Base-by-base conservation (phyloP, 53 echinoderm and acorn worm genomes). In the Mesocentrotus franciscanus region DNA sequence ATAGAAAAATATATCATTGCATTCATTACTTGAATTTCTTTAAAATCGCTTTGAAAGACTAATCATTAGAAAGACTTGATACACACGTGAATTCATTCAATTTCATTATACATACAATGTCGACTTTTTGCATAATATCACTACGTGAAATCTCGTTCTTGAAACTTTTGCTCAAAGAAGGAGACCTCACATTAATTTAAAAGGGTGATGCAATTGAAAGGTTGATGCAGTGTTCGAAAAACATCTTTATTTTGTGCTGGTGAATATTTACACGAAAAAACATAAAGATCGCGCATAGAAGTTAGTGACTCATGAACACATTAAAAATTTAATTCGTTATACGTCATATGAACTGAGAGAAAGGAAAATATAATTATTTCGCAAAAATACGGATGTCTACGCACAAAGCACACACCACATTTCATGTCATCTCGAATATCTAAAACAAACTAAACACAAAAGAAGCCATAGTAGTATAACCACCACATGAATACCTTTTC, bases 331-430 rank as follows among this genome's bases (percentile, higher is more conserved):
- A 32, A 74, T 74, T 8, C 32, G 10, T 74, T 30, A 27, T 30
- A 74, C 30, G 30, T 30, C 29, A 74, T 30, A 29, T 11, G 8
- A 30, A 30, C 30, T 29, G 10, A 74, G 29, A 74, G 10, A 74
- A 74, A 74, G 29, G 32, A 32, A 10, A 74, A 30, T 13, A 74
- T 74, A 49, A 49, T 49, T 49, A 74, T 74, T 74, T 74, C 74
- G 10, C 29, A 72, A 29, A 10, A 58, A n/a, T n/a, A n/a, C 85
- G 49, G 36, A 49, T 22, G 11, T n/a, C 9, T 57, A 22, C 85
- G 58, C 85, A 57, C 85, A 29, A 87, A 87, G 85, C 87, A 87
- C 87, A 87, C 29, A 87, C 27, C n/a, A 14, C 14, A 58, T 34
- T 58, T 58, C 57, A 11, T 87, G 9, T 57, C 87, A 87, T 27